Conservation (phyloP, 2,888 invertebrate genomes). For the Eupsilia transversa region DNA sequence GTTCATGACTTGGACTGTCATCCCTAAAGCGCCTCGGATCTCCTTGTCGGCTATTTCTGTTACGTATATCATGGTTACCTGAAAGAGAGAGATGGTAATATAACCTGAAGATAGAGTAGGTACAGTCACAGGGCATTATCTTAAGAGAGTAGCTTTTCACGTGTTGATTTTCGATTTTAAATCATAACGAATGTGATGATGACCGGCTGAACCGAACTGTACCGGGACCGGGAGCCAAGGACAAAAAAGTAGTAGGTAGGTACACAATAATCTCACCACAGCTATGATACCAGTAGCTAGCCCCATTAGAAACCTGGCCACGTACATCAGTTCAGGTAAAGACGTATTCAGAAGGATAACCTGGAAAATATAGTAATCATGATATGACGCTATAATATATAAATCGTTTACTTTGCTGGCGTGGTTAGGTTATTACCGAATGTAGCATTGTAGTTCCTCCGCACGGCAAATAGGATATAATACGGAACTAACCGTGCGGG, state of each 20-base stretch:
- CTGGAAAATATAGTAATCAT: slow-evolving; percentile 75
- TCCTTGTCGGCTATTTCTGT: slow-evolving; percentile 90
- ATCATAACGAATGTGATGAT: not conserved
- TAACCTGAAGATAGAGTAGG: not conserved
- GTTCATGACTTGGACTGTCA: slow-evolving; percentile 87
- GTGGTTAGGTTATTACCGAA: not conserved
- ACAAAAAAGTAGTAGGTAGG: too few species aligned
- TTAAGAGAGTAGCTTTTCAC: not conserved
- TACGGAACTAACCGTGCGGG: too few species aligned
- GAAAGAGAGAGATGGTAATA: slow-evolving; percentile 63
- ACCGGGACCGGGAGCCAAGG: too few species aligned
- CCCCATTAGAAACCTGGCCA: slow-evolving; percentile 88
- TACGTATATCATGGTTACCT: slow-evolving; percentile 89
- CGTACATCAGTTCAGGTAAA: slow-evolving; percentile 87
- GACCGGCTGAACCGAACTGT: not conserved
- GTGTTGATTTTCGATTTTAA: not conserved
- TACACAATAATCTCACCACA: slow-evolving; percentile 78
- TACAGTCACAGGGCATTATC: not conserved
- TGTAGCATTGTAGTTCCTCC: too few species aligned
- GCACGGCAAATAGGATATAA: too few species aligned
- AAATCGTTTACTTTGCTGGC: not conserved
- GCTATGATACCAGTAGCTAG: slow-evolving; percentile 89
- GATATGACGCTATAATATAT: not conserved
- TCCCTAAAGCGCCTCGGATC: slow-evolving; percentile 86
- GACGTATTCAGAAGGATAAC: slow-evolving; percentile 85